Base-by-base conservation (phyloP, 2,797 vertebrate species). In the Schizothorax lantsangensis region DNA sequence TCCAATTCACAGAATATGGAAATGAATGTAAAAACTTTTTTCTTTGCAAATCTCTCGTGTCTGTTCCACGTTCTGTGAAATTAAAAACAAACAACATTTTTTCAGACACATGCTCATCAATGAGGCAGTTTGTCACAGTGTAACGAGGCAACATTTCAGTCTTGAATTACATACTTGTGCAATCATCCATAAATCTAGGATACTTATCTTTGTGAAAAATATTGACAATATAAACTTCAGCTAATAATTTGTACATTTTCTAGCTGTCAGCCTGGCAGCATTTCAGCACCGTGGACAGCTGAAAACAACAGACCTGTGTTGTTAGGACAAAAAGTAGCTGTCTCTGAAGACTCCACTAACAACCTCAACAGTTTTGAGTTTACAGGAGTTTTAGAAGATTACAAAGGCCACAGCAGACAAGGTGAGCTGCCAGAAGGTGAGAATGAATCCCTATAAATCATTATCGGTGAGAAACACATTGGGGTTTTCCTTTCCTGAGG, bases 381-480 rank as follows among this genome's bases (percentile, higher is more conserved):
- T 71, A 90, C 83, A 23, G 87, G 57, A 81, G 62, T 87, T 90
- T 87, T 82, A 75, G 15, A 43, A 85, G 79, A 85, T 74, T 59
- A 40, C 71, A 85, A 86, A 86, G 23, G 6, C 59, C 47, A 75
- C 68, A 62, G 69, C n/a, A 79, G 49, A 8, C 40, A 49, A 62
- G 38, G 69, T 86, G 77, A 85, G 52, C 84, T 54, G 89, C 71
- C 79, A 87, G 45, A 5, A 36, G 89, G 86, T 88, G 91, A 90
- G 89, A 83, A 78, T 88, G 90, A 92, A 91, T 88, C 88, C 89
- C 92, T 92, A 91, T 88, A 89, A 92, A 91, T 93, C 91, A 93
- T 93, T 94, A 94, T 94, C 91, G 91, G 47, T 88, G 77, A 89
- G 91, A 90, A 94, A 92, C 91, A 94, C 91, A 92, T 92, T 92